A percentile compares a stretch with the other conserved stretches of the same genome.
phyloP scores from a whole-genome alignment of 2,797 vertebrate species.

The Falco concolor region DNA sequence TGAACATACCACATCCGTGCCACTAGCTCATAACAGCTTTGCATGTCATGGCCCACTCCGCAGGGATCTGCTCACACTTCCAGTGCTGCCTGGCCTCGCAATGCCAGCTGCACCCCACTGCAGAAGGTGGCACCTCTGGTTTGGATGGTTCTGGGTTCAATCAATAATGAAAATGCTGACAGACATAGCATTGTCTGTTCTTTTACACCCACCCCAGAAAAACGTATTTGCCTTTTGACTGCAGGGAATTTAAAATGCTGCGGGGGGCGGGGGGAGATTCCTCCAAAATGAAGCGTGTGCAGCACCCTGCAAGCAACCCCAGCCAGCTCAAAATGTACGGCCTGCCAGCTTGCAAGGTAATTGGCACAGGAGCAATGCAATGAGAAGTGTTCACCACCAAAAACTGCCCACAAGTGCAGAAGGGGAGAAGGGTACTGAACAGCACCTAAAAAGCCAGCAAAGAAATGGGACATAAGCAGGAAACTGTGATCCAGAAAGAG shows the following conservation, averaged over 20 bases:
- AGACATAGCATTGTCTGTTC: background rate
- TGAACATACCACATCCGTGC: background rate
- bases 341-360: background rate
- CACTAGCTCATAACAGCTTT: background rate
- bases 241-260: background rate
- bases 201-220: background rate
- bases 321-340: background rate
- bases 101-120: background rate
- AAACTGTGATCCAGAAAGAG: background rate
- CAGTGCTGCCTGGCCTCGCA: background rate
- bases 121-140: accelerated
- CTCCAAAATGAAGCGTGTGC: background rate
- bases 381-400: background rate
- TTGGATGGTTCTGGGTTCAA: background rate
- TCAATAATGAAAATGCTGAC: background rate
- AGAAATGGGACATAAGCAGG: background rate
- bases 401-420: background rate
- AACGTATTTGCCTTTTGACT: background rate
- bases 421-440: background rate
- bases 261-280: background rate
- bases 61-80: background rate
- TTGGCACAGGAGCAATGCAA: accelerated
- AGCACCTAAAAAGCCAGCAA: background rate
- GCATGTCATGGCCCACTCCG: background rate
- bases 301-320: background rate